Percentiles rank a stretch among this genome's conserved stretches.
Conservation (phyloP, 2,113 vertebrate genomes). For the Nipponia nippon region DNA sequence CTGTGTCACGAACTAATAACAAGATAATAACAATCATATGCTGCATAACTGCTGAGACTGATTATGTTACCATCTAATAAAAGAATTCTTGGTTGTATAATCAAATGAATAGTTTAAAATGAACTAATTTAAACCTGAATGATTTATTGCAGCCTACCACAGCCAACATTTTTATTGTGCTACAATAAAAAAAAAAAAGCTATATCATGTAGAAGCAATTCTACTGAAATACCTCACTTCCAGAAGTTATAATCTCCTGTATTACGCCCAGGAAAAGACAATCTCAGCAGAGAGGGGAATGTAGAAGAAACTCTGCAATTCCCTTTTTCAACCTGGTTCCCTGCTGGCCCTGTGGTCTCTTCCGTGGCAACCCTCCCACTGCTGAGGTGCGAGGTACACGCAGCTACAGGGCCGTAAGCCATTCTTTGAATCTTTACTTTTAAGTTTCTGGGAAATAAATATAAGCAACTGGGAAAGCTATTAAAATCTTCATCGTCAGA, state of each 20-base stretch:
- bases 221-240: background rate
- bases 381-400: rapidly evolving
- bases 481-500: background rate
- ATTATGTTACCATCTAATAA: conserved; percentile 25
- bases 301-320: background rate
- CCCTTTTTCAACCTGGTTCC: background rate
- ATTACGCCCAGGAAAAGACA: background rate
- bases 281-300: background rate
- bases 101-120: background rate
- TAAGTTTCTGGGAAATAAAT: background rate
- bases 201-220: background rate
- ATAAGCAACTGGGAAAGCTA: background rate
- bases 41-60: conserved; percentile 4
- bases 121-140: conserved; percentile 21
- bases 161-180: background rate
- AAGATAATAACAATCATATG: conserved; percentile 45
- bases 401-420: background rate
- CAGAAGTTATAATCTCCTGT: background rate
- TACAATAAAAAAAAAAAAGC: background rate
- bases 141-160: conserved; percentile 18
- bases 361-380: background rate
- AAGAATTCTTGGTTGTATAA: conserved; percentile 31
- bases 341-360: background rate
- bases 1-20: conserved; percentile 32
- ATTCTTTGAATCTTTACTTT: background rate